phyloP scores from a whole-genome alignment of 2,797 vertebrate species.

The Sebastiscus tertius region DNA sequence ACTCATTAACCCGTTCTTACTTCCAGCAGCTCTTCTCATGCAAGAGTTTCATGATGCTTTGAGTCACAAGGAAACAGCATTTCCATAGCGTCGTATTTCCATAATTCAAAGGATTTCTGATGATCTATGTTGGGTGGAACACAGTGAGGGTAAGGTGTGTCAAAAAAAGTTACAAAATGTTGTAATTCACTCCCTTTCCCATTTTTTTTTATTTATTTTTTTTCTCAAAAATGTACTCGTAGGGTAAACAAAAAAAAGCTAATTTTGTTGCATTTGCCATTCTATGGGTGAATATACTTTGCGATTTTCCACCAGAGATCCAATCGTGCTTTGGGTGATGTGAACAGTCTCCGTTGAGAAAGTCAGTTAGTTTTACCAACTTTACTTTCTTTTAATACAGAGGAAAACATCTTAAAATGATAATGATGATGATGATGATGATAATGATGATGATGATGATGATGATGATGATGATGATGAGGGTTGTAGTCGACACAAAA shows the following conservation, averaged over 20 bases:
- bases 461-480: too few species aligned
- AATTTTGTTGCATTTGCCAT: not conserved
- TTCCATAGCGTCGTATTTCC: not conserved
- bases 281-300: not conserved
- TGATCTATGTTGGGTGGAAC: not conserved
- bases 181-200: not conserved
- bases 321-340: not conserved
- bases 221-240: not conserved
- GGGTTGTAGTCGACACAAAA: not conserved
- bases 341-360: not conserved
- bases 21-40: conserved; percentile 10
- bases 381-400: not conserved
- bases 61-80: conserved; percentile 5
- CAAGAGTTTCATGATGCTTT: conserved; percentile 18
- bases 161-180: not conserved
- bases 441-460: too few species aligned
- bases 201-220: not conserved
- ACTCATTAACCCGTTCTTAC: conserved; percentile 35
- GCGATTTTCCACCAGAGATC: not conserved
- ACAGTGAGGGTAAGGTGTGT: not conserved
- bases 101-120: conserved; percentile 10
- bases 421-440: too few species aligned
- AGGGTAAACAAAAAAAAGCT: not conserved
- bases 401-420: not conserved
- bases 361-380: not conserved